Evolutionary conservation across 2,113 vertebrate species (phyloP).

Genomic region (Gnathonemus longibarbis): DNA sequence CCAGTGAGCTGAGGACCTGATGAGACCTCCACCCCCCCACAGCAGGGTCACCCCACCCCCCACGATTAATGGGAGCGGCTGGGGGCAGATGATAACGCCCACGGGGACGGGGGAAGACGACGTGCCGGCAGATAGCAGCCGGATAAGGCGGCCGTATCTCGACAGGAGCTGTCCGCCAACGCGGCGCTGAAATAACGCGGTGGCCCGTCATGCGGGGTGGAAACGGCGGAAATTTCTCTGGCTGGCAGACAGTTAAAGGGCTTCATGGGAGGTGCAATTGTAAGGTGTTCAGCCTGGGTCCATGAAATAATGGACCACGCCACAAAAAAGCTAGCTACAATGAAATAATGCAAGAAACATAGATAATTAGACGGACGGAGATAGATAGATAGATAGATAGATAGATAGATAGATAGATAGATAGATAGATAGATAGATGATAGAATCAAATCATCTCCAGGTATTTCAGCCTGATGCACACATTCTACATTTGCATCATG

Average conservation of each 20-base stretch:
- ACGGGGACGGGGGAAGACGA: neutral
- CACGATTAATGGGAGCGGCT: neutral
- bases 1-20: neutral
- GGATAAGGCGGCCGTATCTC: conserved; percentile 28
- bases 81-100: neutral
- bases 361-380: no score
- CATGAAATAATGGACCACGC: neutral
- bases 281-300: neutral
- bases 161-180: conserved; percentile 38
- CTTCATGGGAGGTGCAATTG: neutral
- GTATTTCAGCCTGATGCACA: neutral
- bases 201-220: conserved; percentile 20
- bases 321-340: neutral
- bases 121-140: conserved; percentile 21
- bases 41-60: neutral
- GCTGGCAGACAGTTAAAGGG: conserved; percentile 5
- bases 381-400: neutral
- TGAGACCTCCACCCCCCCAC: neutral
- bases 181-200: conserved; percentile 31
- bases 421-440: neutral
- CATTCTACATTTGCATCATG: neutral
- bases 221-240: conserved; percentile 23
- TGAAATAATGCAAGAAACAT: neutral
- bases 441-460: neutral
- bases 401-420: neutral